Evolutionary conservation across 2,888 invertebrate species (phyloP).

Genomic region (Lasius platythorax): DNA sequence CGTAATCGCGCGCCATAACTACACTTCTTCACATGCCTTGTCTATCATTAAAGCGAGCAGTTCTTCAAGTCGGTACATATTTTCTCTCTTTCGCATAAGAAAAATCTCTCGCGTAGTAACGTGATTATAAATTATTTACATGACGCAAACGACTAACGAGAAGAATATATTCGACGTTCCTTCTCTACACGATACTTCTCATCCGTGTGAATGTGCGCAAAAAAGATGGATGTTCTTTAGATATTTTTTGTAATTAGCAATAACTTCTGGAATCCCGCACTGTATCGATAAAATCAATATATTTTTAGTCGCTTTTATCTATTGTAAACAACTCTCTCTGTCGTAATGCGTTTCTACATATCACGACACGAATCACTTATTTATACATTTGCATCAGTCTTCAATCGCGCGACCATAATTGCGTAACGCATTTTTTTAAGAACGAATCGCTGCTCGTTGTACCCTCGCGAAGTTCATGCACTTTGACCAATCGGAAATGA

Average conservation of each 20-base stretch:
- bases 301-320: constrained; percentile 11
- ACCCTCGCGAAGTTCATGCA: constrained; percentile 26
- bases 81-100: not conserved
- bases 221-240: not conserved
- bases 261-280: not conserved
- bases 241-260: not conserved
- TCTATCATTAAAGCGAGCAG: not conserved
- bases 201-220: not conserved
- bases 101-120: not conserved
- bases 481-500: constrained; percentile 32
- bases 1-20: constrained; percentile 6
- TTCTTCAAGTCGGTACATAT: not conserved
- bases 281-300: constrained; percentile 9
- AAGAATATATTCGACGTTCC: not conserved
- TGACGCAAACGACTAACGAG: not conserved
- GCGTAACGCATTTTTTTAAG: constrained; percentile 12
- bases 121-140: not conserved
- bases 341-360: constrained; percentile 20
- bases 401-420: constrained; percentile 9
- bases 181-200: not conserved
- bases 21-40: not conserved
- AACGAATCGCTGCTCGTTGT: constrained; percentile 17
- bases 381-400: constrained; percentile 9
- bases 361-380: constrained; percentile 24
- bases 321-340: constrained; percentile 27